Percentiles rank a stretch among this genome's conserved stretches.
Evolutionary conservation across 2,797 vertebrate species (phyloP).

Genomic region (Clarias laeviceps): DNA sequence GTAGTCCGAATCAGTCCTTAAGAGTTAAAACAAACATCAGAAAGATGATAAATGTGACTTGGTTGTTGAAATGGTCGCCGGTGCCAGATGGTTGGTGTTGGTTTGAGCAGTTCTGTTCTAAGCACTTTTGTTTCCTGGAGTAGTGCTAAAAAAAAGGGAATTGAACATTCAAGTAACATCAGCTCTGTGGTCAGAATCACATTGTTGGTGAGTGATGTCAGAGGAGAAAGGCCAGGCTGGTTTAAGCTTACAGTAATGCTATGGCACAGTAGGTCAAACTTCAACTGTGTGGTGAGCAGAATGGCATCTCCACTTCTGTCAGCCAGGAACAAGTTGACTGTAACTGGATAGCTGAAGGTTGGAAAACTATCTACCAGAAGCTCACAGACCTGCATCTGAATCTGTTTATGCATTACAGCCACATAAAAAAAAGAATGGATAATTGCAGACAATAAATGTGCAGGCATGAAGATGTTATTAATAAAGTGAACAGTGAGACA

Average conservation of each 20-base stretch:
- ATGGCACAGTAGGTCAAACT: neutral
- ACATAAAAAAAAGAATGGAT: neutral
- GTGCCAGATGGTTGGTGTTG: neutral
- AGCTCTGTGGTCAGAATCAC: neutral
- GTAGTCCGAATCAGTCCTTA: no score
- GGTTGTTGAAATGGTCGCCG: neutral
- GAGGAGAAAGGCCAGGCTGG: neutral
- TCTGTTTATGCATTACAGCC: neutral
- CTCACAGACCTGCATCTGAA: neutral
- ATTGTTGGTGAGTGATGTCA: neutral
- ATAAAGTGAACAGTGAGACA: neutral
- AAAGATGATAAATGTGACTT: neutral
- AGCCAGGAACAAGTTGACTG: neutral
- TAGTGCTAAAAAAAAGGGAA: neutral
- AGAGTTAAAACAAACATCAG: no score
- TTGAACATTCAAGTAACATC: neutral
- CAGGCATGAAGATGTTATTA: neutral
- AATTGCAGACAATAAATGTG: neutral
- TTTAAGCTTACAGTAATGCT: neutral
- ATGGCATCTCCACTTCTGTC: neutral
- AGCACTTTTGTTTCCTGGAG: no score
- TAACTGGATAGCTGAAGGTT: neutral
- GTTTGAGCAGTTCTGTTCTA: neutral
- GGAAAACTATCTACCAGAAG: neutral
- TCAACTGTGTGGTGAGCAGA: neutral